phyloP scores from a whole-genome alignment of 2,113 vertebrate genomes.

The Aspidoscelis tigris region DNA sequence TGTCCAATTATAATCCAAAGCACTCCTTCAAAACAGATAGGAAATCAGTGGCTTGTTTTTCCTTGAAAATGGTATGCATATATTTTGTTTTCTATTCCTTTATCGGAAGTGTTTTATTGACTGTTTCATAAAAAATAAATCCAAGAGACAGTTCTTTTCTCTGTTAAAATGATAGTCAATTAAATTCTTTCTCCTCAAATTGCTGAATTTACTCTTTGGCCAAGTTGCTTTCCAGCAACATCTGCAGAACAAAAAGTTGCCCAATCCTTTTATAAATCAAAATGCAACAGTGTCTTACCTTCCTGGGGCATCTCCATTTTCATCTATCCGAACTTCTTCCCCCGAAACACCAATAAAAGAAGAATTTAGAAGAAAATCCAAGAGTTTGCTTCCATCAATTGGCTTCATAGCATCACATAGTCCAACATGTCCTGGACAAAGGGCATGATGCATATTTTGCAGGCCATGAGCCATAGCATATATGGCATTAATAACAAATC shows the following conservation, averaged over 20 bases:
- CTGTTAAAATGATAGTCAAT: neutral
- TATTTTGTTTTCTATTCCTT: neutral
- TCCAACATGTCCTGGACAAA: conserved; percentile 87
- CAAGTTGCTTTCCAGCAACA: neutral
- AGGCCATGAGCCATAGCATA: conserved; percentile 98
- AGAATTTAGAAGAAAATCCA: conserved; percentile 94
- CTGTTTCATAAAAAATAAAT: neutral
- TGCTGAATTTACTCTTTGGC: neutral
- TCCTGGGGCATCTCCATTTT: conserved; percentile 96
- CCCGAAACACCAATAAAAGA: conserved; percentile 93
- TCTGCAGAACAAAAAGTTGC: neutral
- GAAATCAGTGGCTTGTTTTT: neutral
- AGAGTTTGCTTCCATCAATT: conserved; percentile 94
- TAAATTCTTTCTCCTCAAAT: neutral
- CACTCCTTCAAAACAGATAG: neutral
- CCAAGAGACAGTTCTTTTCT: neutral
- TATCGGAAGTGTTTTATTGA: neutral
- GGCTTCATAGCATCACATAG: conserved; percentile 97
- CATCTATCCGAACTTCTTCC: conserved; percentile 96
- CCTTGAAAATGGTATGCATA: neutral
- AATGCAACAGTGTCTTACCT: conserved; percentile 78
- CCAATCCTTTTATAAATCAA: neutral
- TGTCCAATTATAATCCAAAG: neutral
- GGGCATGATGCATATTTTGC: conserved; percentile 91
- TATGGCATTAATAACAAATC: conserved; percentile 98